Evolutionary conservation across 2,888 invertebrate genomes (phyloP).

Genomic region (Acanthoscelides obtectus): DNA sequence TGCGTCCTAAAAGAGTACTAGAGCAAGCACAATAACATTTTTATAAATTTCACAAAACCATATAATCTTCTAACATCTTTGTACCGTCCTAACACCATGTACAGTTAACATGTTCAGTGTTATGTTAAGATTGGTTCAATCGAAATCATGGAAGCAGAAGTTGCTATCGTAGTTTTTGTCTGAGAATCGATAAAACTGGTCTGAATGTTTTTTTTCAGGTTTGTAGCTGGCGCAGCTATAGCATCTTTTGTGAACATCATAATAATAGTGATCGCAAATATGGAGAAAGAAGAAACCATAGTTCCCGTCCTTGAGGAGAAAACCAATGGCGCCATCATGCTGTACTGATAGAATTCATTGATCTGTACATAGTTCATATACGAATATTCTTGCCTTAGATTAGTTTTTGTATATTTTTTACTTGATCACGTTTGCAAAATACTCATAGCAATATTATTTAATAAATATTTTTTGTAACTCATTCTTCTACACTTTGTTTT

Average conservation of each 20-base stretch:
- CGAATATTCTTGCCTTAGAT: not conserved
- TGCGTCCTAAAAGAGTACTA: too few species aligned
- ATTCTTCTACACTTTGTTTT: not conserved
- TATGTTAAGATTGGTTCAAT: too few species aligned
- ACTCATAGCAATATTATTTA: not conserved
- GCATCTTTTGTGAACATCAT: conserved; percentile 70
- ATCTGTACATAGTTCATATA: not conserved
- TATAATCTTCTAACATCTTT: too few species aligned
- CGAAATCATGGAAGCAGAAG: too few species aligned
- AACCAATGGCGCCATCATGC: conserved; percentile 79
- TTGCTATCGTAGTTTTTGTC: too few species aligned
- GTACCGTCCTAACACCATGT: too few species aligned
- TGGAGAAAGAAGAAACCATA: conserved; percentile 62
- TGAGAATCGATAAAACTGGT: too few species aligned
- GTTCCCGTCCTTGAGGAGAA: conserved; percentile 72
- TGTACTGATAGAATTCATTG: conserved; percentile 52
- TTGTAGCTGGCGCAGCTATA: conserved; percentile 66
- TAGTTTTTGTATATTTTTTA: not conserved
- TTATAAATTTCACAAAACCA: too few species aligned
- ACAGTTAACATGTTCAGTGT: too few species aligned
- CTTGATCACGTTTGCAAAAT: not conserved
- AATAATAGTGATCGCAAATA: conserved; percentile 67
- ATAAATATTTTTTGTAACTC: conserved; percentile 1
- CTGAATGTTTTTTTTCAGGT: conserved; percentile 59
- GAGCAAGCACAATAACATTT: too few species aligned